A percentile compares a stretch with the other conserved stretches of the same genome.
These are phyloP conservation scores for Tautogolabrus adspersus DNA, from an alignment of 2,113 vertebrate genomes.

Conservation along the genomic window DNA sequence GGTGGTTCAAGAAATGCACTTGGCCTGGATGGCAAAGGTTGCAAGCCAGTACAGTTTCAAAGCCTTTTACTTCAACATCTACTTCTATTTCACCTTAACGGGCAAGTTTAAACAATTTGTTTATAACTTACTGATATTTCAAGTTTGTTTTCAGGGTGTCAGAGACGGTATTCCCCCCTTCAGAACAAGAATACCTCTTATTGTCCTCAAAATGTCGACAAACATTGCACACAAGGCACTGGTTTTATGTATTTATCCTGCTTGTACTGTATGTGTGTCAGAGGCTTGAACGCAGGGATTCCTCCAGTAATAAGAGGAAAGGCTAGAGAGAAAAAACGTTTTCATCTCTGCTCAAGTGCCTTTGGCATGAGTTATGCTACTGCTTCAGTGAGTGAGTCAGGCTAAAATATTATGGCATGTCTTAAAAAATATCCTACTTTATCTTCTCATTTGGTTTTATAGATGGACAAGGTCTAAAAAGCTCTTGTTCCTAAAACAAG, in stretches of 20 bases:
- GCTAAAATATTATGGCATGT: background rate
- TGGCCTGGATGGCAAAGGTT: background rate
- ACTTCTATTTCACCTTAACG: too few relatives aligned
- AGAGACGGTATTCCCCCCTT: too few relatives aligned
- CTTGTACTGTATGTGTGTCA: conserved; percentile 7
- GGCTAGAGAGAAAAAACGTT: background rate
- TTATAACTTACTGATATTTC: background rate
- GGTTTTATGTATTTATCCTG: background rate
- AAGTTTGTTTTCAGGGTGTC: background rate
- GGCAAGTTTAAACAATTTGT: too few relatives aligned
- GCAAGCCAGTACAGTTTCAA: background rate
- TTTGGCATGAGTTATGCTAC: background rate
- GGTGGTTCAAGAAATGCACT: conserved; percentile 22
- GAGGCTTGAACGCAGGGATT: conserved; percentile 1
- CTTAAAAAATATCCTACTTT: background rate
- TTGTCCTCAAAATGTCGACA: background rate
- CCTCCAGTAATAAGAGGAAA: background rate
- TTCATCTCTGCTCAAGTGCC: background rate
- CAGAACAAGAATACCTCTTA: background rate
- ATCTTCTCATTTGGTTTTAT: background rate
- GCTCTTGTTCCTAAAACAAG: background rate
- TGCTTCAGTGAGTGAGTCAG: background rate
- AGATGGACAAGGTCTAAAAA: background rate
- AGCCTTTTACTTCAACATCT: background rate
- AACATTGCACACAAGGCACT: background rate